These are phyloP conservation scores for Stictonetta naevosa DNA, from an alignment of 2,113 vertebrate species.

Conservation along the genomic window DNA sequence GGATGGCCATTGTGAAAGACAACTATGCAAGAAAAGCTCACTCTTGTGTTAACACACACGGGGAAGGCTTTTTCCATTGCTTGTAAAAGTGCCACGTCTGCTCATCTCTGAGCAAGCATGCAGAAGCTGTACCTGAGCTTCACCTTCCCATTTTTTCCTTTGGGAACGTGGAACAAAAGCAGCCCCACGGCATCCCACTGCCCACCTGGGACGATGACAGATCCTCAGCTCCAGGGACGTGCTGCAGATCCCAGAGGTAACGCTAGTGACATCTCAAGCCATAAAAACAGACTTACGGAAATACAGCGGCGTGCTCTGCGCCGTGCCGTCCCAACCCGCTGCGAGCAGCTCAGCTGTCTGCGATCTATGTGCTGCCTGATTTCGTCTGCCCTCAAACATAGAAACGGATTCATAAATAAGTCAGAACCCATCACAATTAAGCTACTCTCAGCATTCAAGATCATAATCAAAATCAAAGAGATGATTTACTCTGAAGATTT, in stretches of 20 bases:
- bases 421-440: constrained; percentile 21
- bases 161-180: neutral
- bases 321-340: neutral
- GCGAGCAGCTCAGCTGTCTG: neutral
- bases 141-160: neutral
- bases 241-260: neutral
- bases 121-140: neutral
- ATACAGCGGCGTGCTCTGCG: neutral
- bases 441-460: constrained; percentile 17
- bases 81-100: neutral
- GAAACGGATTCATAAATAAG: neutral
- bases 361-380: neutral
- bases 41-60: neutral
- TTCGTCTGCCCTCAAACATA: neutral
- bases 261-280: neutral
- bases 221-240: neutral
- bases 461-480: constrained; percentile 6
- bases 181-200: rapidly evolving
- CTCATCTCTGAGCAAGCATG: neutral
- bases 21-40: neutral
- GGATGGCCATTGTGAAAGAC: neutral
- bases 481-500: constrained; percentile 42
- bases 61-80: neutral
- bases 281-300: neutral
- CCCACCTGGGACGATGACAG: neutral